Base-by-base conservation (phyloP, 2,888 invertebrate species). In the Dasypolia templi region DNA sequence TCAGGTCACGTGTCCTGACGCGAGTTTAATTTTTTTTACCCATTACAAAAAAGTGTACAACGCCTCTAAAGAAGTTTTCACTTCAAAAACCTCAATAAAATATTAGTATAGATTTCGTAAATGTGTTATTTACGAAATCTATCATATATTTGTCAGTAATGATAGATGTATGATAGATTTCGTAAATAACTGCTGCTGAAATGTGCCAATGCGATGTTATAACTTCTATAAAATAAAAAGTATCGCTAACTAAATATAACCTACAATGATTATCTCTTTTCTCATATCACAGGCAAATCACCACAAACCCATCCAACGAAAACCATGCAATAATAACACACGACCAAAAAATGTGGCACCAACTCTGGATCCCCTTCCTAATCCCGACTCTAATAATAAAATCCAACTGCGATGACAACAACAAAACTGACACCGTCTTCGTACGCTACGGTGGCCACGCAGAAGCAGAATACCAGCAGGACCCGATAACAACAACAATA, bases 361-460 rank as follows among this genome's bases (percentile, higher is more conserved):
- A 80, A 7, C 29, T 86, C 0, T 78, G 86, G 49, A 73, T 85
- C 22, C 84, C 85, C 0, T 32, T 88, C 2, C 12, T 89, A 2
- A 80, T 86, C 0, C 87, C 86, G 1, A 72, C 84, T 0, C 26
- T 88, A 0, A 75, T 89, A 5, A 77, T 82, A 32, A 84, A 75
- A 46, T 66, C 80, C 0, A 72, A 62, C 0, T 75, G 84, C 9
- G 88, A 87, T 35, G 82, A 83, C 0, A 72, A 85, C 0, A 73
- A 86, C 0, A 86, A 81, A n/a, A 92, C 91, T 1, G 82, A 86
- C 2, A 83, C 91, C 0, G 87, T 94, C 0, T 89, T 93, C 0
- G 83, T 93, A 0, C 89, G 89, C 0, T 91, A 91, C 0, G 90
- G 90, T 0, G 90, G 91, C 0, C 94, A 94, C 44, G 89, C 89